Conservation (phyloP, 2,113 vertebrate species). For the Vulpes lagopus region DNA sequence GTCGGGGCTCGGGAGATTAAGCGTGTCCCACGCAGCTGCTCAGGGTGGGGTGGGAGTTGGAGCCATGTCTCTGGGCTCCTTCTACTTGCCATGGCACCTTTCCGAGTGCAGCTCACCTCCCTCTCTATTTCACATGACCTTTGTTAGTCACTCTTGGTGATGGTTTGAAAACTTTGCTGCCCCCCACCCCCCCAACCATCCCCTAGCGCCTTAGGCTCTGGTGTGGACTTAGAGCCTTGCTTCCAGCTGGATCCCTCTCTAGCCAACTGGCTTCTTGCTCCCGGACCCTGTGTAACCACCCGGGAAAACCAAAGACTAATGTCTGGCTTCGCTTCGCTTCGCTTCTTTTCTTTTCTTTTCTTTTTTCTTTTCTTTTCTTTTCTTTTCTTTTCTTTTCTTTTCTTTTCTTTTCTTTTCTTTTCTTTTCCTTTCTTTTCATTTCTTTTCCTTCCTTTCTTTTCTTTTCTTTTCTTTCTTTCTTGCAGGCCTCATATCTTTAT, state of each 20-base stretch:
- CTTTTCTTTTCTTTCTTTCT: no score
- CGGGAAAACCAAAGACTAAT: not conserved
- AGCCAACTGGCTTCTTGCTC: not conserved
- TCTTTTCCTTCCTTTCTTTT: no score
- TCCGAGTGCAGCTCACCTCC: rapidly evolving
- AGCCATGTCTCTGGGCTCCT: not conserved
- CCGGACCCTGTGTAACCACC: not conserved
- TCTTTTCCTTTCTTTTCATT: no score
- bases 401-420: not conserved
- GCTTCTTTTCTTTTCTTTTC: no score
- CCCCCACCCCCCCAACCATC: not conserved
- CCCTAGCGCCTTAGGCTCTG: not conserved
- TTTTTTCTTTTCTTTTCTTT: not conserved
- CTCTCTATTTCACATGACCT: not conserved
- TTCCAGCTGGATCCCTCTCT: not conserved
- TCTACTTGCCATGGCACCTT: not conserved
- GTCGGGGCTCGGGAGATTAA: not conserved
- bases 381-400: not conserved
- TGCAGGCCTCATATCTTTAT: constrained; percentile 28
- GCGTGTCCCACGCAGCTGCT: not conserved
- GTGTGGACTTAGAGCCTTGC: not conserved
- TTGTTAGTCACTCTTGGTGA: not conserved
- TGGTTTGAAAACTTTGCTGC: not conserved
- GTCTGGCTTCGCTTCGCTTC: no score
- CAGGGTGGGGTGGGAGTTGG: not conserved